Base-by-base conservation (phyloP, 2,113 vertebrate genomes). In the Triplophysa rosa region DNA sequence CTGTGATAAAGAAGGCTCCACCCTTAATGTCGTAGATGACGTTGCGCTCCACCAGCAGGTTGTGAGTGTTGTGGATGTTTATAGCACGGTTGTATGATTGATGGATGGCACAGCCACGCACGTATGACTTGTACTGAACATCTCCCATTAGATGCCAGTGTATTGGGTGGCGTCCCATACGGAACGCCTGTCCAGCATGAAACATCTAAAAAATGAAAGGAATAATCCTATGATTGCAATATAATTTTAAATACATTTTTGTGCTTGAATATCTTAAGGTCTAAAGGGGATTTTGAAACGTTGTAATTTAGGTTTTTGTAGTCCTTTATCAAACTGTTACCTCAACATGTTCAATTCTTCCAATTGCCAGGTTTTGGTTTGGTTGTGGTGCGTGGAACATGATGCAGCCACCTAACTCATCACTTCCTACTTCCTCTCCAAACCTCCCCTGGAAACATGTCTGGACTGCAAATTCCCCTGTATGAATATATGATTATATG, bases 1-100 rank as follows among this genome's bases (percentile, higher is more conserved):
- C 95, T 82, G 95, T 94, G 33, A 96, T 95, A 82, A 96, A 96
- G 87, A 96, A 94, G 54, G 94, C 95, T 4, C 95, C 95, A 12
- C 95, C 95, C 87, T 89, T 96, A 82, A 96, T 92, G 83, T 96
- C 64, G 58, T 94, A 96, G 84, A 95, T 93, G 66, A 96, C 90
- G 65, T 95, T 96, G 69, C 76, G 86, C 86, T 96, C 95, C 74
- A 96, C 92, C 86, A 95, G 87, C 75, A 96, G 91, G 37, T 87
- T 85, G 82, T 96, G 94, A 1, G 95, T 96, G 85, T 95, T 94
- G 82, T 95, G 95, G 84, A 96, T 95, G 62, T 93, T 94, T 2
- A 96, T 86, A 17, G 95, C 95, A 73, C 95, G 89, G 89, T 96
- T 96, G 84, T 90, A 96, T 3, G 95, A 90, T 77, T 94, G 92